These are phyloP conservation scores for Circaetus cinerascens DNA, from an alignment of 2,113 vertebrate species.

Conservation along the genomic window DNA sequence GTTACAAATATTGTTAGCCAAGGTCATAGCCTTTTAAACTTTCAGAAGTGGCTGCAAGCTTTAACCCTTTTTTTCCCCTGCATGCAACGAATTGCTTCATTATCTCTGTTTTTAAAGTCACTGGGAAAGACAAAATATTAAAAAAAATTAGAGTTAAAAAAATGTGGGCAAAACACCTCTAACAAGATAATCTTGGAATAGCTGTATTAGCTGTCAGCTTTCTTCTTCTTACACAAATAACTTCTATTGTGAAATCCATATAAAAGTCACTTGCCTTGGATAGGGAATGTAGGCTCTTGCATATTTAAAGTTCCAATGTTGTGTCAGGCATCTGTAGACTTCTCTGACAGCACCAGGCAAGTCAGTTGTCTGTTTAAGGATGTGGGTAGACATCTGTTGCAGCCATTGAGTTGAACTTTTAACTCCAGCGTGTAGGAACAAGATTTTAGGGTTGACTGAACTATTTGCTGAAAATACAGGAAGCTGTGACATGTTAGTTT, in stretches of 20 bases:
- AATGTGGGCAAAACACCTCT: background rate
- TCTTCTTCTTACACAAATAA: background rate
- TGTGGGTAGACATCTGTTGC: background rate
- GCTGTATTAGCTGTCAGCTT: background rate
- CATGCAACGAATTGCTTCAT: background rate
- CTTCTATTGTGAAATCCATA: background rate
- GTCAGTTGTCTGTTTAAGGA: background rate
- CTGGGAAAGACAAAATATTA: background rate
- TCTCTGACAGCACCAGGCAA: background rate
- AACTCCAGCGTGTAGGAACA: constrained; percentile 4
- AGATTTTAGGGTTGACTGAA: background rate
- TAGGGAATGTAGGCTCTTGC: background rate
- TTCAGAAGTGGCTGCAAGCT: background rate
- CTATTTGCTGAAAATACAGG: background rate
- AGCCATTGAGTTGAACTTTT: background rate
- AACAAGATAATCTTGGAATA: background rate
- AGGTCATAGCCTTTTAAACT: background rate
- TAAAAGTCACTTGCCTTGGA: background rate
- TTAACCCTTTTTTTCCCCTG: background rate
- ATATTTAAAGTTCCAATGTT: background rate
- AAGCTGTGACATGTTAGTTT: background rate
- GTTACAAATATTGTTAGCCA: background rate
- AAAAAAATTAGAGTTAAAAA: background rate
- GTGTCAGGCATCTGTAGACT: background rate
- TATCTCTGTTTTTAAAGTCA: background rate